These are phyloP conservation scores for Pocillopora meandrina DNA, from an alignment of 92 coral and sea anemone species.

Conservation along the genomic window DNA sequence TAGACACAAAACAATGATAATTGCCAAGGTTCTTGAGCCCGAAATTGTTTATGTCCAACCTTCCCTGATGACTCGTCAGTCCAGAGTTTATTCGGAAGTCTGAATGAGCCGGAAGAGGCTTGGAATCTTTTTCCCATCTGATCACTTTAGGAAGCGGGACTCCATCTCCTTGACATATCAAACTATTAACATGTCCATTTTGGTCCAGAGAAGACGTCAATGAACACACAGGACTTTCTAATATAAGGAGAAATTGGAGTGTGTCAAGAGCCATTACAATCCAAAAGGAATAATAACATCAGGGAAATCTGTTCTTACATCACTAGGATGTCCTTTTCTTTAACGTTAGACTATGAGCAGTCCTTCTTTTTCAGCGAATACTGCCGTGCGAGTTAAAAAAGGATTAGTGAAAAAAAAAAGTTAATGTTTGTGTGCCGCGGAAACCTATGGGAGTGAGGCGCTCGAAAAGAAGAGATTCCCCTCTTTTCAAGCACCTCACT, in stretches of 20 bases:
- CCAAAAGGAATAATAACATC: too few relatives aligned
- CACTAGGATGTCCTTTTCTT: too few relatives aligned
- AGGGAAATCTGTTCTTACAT: too few relatives aligned
- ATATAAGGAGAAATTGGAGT: neutral
- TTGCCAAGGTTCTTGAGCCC: constrained; percentile 70
- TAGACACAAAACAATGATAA: constrained; percentile 66
- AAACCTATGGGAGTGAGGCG: too few relatives aligned
- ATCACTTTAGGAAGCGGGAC: constrained; percentile 70
- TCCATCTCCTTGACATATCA: constrained; percentile 71
- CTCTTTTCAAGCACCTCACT: too few relatives aligned
- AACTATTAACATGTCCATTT: constrained; percentile 53
- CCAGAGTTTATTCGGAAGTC: constrained; percentile 46
- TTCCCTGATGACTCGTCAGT: constrained; percentile 39
- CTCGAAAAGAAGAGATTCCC: too few relatives aligned
- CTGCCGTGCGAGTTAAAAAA: too few relatives aligned
- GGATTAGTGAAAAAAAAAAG: too few relatives aligned
- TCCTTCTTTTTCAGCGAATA: too few relatives aligned
- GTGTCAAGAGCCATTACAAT: neutral
- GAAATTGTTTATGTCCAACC: constrained; percentile 56
- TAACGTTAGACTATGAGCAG: too few relatives aligned
- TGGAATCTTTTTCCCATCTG: constrained; percentile 61
- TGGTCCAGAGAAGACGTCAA: constrained; percentile 33
- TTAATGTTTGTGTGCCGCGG: too few relatives aligned
- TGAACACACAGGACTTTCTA: constrained; percentile 70
- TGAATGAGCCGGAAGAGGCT: constrained; percentile 16